Evolutionary conservation across 1,140 invertebrate species (phyloP).

Genomic region (Cylas formicarius): DNA sequence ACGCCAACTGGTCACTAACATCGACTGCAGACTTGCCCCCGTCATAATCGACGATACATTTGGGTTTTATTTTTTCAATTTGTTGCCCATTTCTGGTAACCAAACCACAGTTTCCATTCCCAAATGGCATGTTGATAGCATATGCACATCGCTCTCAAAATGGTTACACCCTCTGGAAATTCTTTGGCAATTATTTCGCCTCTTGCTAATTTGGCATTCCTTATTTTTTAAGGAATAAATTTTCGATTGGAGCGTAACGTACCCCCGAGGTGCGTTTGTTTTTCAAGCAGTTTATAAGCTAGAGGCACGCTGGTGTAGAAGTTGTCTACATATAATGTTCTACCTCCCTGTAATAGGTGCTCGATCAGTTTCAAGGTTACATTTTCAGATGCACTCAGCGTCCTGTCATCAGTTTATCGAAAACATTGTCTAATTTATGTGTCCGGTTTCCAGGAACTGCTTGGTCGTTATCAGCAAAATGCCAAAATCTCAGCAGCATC

Average conservation of each 20-base stretch:
- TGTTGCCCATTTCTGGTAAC: conserved; percentile 9
- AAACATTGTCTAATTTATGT: conserved; percentile 7
- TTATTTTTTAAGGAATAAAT: conserved; percentile 36
- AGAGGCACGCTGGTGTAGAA: conserved; percentile 42
- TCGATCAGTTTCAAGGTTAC: too few relatives aligned
- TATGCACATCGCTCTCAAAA: conserved; percentile 41
- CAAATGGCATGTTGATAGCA: conserved; percentile 41
- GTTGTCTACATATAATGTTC: conserved; percentile 28
- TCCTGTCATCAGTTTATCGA: conserved; percentile 6
- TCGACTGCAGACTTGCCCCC: conserved; percentile 25
- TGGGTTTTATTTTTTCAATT: conserved; percentile 22
- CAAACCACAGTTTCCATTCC: conserved; percentile 6
- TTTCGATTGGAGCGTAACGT: conserved; percentile 41
- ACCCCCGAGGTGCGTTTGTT: conserved; percentile 43
- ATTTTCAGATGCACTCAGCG: too few relatives aligned
- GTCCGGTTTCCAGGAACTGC: conserved; percentile 1
- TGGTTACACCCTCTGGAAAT: conserved; percentile 37
- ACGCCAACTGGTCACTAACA: conserved; percentile 26
- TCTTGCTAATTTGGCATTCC: conserved; percentile 38
- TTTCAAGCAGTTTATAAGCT: conserved; percentile 38
- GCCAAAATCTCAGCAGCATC: conserved; percentile 14
- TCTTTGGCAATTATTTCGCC: conserved; percentile 35
- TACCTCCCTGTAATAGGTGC: conserved; percentile 14
- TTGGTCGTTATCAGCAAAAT: conserved; percentile 15
- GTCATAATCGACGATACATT: conserved; percentile 28